A percentile compares a stretch with the other conserved stretches of the same genome.
These are phyloP conservation scores for Gopherus flavomarginatus DNA, from an alignment of 2,113 vertebrate species.

Conservation along the genomic window DNA sequence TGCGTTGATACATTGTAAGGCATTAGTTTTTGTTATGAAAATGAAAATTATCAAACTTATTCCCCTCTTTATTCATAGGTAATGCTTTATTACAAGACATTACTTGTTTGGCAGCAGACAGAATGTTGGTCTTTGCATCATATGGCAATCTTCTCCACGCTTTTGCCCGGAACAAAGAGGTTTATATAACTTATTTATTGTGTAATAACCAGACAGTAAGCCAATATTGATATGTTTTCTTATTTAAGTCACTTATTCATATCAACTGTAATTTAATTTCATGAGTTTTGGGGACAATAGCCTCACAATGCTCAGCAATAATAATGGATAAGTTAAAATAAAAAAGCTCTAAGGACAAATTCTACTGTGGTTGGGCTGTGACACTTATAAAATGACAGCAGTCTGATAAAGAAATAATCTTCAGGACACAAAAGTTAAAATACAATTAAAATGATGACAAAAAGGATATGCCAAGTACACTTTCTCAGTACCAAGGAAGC, in stretches of 20 bases:
- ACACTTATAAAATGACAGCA: background rate
- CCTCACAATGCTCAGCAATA: background rate
- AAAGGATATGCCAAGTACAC: background rate
- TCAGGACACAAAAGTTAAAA: background rate
- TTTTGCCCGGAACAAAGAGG: conserved; percentile 91
- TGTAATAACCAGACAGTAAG: background rate
- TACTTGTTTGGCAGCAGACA: conserved; percentile 89
- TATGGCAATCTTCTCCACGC: conserved; percentile 84
- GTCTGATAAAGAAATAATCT: background rate
- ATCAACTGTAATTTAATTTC: accelerated
- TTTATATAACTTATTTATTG: conserved; percentile 55
- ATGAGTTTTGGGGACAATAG: background rate
- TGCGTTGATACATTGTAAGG: background rate
- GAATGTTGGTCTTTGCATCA: conserved; percentile 91
- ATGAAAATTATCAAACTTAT: conserved; percentile 12
- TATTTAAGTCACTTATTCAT: background rate
- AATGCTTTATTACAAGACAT: conserved; percentile 92
- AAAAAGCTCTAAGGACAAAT: background rate
- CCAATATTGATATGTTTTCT: background rate
- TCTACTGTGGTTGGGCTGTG: background rate
- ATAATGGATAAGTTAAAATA: background rate
- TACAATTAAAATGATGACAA: background rate
- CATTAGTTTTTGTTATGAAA: background rate
- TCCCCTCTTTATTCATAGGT: conserved; percentile 79
- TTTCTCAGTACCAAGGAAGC: background rate